Evolutionary conservation across 2,797 vertebrate species (phyloP).

Genomic region (Fistularia tabacaria): DNA sequence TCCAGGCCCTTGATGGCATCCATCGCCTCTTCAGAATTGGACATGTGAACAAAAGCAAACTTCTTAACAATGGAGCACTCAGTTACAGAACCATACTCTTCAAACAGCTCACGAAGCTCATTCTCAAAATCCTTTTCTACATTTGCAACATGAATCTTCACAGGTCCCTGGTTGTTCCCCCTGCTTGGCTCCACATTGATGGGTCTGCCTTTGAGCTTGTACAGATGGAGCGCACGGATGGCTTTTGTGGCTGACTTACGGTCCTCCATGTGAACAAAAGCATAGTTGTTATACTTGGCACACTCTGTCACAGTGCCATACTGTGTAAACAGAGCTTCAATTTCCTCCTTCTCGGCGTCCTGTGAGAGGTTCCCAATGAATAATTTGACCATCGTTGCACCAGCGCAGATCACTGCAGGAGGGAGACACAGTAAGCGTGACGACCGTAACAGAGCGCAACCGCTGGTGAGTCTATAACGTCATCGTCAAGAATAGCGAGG

Average conservation of each 20-base stretch:
- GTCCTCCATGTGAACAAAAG: conserved; percentile 81
- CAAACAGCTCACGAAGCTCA: conserved; percentile 73
- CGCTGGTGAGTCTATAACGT: neutral
- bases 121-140: conserved; percentile 74
- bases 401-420: conserved; percentile 9
- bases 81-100: conserved; percentile 75
- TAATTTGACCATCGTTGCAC: conserved; percentile 78
- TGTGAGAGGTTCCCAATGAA: conserved; percentile 80
- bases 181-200: conserved; percentile 81
- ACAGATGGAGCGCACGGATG: conserved; percentile 74
- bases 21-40: conserved; percentile 76
- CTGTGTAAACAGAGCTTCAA: conserved; percentile 72
- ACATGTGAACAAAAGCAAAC: conserved; percentile 82
- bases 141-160: conserved; percentile 80
- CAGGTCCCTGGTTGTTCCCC: conserved; percentile 73
- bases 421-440: neutral
- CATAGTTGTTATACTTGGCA: conserved; percentile 81
- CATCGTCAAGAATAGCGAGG: neutral
- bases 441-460: too few relatives aligned
- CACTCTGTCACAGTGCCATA: conserved; percentile 79
- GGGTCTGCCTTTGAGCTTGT: conserved; percentile 71
- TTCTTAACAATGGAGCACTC: conserved; percentile 79
- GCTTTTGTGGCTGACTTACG: conserved; percentile 78
- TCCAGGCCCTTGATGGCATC: conserved; percentile 78
- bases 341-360: conserved; percentile 71